Conservation (phyloP, 2,113 vertebrate genomes). For the Camarhynchus parvulus region DNA sequence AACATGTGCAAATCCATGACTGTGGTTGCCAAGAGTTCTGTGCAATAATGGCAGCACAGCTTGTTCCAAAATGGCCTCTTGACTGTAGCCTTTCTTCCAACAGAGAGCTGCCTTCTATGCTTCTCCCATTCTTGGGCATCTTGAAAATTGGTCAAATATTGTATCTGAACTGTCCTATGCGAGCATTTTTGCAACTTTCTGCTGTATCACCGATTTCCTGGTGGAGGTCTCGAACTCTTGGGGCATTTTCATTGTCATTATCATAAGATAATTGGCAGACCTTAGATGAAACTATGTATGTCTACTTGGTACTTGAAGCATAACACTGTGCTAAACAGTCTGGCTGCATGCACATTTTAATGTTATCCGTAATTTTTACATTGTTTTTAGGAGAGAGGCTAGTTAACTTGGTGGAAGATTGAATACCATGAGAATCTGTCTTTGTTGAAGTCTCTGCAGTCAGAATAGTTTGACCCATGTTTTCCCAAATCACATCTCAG, state of each 20-base stretch:
- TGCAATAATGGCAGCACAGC: not conserved
- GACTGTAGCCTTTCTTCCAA: not conserved
- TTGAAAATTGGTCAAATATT: not conserved
- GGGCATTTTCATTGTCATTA: not conserved
- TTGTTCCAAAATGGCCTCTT: not conserved
- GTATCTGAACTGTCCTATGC: not conserved
- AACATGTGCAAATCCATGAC: not conserved
- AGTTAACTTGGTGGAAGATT: not conserved
- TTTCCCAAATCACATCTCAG: not conserved
- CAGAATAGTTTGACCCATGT: not conserved
- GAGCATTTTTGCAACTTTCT: not conserved
- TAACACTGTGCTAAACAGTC: not conserved
- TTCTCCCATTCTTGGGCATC: not conserved
- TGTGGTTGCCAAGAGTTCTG: not conserved
- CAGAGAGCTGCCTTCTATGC: not conserved
- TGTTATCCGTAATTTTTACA: not conserved
- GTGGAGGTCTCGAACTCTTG: not conserved
- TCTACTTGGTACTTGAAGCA: not conserved
- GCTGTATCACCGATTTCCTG: not conserved
- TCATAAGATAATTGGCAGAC: not conserved
- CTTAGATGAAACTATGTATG: fast-evolving
- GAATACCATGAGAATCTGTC: not conserved
- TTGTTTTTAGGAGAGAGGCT: not conserved
- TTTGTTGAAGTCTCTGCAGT: not conserved
- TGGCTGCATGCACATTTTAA: not conserved